Evolutionary conservation across 2,113 vertebrate genomes (phyloP).

Genomic region (Tiliqua scincoides): DNA sequence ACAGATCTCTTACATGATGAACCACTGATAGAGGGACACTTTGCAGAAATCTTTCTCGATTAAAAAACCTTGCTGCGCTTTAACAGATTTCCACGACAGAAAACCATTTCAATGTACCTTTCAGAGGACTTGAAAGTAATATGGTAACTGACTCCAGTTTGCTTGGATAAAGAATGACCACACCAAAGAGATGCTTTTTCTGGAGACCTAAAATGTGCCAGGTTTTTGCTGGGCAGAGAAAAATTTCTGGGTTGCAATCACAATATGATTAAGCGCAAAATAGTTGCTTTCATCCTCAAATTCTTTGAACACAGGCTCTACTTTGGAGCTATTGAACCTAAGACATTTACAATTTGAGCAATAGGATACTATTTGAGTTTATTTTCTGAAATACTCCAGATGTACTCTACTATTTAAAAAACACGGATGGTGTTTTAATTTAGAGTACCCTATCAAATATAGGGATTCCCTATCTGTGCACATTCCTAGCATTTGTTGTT

Average conservation of each 20-base stretch:
- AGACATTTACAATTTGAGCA: neutral
- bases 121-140: neutral
- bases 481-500: neutral
- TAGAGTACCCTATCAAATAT: neutral
- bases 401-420: neutral
- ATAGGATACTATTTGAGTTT: neutral
- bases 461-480: neutral
- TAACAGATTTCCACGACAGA: neutral
- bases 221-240: neutral
- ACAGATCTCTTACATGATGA: neutral
- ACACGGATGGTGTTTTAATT: too few species aligned
- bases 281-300: neutral
- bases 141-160: neutral
- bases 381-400: neutral
- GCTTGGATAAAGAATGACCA: neutral
- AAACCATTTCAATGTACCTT: neutral
- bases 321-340: neutral
- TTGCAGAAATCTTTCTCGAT: neutral
- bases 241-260: neutral
- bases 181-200: neutral
- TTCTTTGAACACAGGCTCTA: neutral
- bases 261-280: neutral
- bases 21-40: neutral
- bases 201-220: neutral
- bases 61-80: neutral